These are phyloP conservation scores for Perizoma flavofasciatum DNA, from an alignment of 2,888 invertebrate species.

Conservation along the genomic window DNA sequence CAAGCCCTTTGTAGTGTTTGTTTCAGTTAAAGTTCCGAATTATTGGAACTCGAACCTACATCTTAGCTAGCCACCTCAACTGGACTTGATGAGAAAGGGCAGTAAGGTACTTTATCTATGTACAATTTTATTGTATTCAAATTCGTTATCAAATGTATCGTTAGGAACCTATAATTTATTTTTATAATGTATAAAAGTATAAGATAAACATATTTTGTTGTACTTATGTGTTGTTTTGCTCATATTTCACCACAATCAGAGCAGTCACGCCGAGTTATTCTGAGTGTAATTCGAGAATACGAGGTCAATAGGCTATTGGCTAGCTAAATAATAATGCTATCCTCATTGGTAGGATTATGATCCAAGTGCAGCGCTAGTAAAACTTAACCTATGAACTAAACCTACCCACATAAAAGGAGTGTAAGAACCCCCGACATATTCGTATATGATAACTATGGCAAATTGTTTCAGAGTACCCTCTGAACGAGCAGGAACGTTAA, in stretches of 20 bases:
- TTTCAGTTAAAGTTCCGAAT: not conserved
- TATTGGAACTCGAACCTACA: not conserved
- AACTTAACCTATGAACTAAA: too few species aligned
- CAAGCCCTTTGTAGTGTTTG: not conserved
- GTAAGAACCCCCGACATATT: too few species aligned
- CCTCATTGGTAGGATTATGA: not conserved
- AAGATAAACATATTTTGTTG: slow-evolving; percentile 18
- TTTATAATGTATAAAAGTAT: slow-evolving; percentile 12
- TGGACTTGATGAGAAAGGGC: slow-evolving; percentile 5
- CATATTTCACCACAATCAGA: slow-evolving; percentile 51
- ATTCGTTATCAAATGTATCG: slow-evolving; percentile 1
- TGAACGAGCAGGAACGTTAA: too few species aligned
- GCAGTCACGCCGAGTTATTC: slow-evolving; percentile 21
- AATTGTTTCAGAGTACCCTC: too few species aligned
- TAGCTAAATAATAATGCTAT: not conserved
- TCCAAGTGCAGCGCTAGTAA: too few species aligned
- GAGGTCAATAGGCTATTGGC: slow-evolving; percentile 24
- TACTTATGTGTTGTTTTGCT: slow-evolving; percentile 41
- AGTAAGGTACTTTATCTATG: slow-evolving; percentile 3
- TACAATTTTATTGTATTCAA: slow-evolving; percentile 12
- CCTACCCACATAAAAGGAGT: too few species aligned
- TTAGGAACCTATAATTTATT: slow-evolving; percentile 7
- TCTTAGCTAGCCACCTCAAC: not conserved
- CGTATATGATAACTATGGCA: too few species aligned
- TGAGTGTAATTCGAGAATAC: slow-evolving; percentile 20